Evolutionary conservation across 2,888 invertebrate species (phyloP).

Genomic region (Perizoma affinitatum): DNA sequence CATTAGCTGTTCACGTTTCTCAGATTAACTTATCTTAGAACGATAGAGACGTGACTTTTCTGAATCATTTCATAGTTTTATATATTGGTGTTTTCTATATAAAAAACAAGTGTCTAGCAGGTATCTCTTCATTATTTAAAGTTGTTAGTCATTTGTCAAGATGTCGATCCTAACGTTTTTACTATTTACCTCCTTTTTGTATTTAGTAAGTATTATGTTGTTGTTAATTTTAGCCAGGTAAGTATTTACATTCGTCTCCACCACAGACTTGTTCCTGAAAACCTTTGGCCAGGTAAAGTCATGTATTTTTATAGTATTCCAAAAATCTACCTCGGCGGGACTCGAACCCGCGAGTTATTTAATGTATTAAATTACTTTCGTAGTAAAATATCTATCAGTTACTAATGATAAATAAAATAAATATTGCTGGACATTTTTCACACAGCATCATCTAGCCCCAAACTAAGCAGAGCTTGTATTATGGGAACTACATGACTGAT

Average conservation of each 20-base stretch:
- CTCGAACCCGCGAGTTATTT: too few species aligned
- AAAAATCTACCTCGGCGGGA: too few species aligned
- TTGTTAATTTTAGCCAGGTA: conserved; percentile 21
- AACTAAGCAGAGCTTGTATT: too few species aligned
- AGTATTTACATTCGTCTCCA: not conserved
- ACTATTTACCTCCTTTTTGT: conserved; percentile 44
- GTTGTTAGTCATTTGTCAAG: conserved; percentile 32
- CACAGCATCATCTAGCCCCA: too few species aligned
- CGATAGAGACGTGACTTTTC: conserved; percentile 56
- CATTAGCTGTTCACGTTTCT: conserved; percentile 37
- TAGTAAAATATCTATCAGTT: too few species aligned
- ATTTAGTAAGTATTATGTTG: conserved; percentile 51
- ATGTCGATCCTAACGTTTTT: conserved; percentile 49
- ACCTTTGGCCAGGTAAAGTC: conserved; percentile 3
- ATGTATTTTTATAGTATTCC: too few species aligned
- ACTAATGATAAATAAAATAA: too few species aligned
- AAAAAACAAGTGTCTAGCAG: conserved; percentile 38
- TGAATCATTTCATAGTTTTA: conserved; percentile 38
- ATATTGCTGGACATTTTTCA: too few species aligned
- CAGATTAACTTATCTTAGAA: conserved; percentile 49
- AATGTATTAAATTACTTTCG: too few species aligned
- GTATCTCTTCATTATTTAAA: conserved; percentile 25
- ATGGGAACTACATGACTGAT: too few species aligned
- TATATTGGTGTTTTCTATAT: conserved; percentile 38
- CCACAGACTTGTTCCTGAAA: conserved; percentile 5